phyloP scores from a whole-genome alignment of 2,888 invertebrate species.

The Eupithecia inturbata region DNA sequence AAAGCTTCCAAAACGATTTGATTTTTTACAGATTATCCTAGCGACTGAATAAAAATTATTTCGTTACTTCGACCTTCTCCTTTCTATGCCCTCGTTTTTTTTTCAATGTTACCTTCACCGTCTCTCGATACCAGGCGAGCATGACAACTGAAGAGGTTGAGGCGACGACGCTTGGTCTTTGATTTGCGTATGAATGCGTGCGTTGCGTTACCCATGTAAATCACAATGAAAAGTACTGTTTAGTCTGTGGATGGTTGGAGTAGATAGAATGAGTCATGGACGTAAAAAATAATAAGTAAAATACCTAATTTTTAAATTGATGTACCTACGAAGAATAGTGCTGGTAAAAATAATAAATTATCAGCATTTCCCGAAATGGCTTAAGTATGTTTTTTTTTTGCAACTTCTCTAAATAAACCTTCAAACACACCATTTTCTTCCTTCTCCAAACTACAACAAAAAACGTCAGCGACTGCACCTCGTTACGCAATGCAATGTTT shows the following conservation, averaged over 20 bases:
- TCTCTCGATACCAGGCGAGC: slow-evolving; percentile 45
- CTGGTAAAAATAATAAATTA: no score
- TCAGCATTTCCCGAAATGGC: no score
- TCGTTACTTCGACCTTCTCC: slow-evolving; percentile 1
- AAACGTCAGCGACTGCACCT: neutral
- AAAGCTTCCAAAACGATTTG: neutral
- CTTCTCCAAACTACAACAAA: neutral
- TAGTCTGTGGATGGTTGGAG: neutral
- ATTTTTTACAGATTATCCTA: neutral
- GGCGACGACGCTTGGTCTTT: neutral
- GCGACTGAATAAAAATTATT: neutral
- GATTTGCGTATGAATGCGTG: slow-evolving; percentile 1
- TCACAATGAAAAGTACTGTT: slow-evolving; percentile 8
- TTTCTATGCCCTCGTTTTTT: slow-evolving; percentile 37
- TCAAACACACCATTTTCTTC: neutral
- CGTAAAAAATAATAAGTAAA: neutral
- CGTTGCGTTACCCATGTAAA: slow-evolving; percentile 5
- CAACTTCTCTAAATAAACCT: neutral
- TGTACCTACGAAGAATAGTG: no score
- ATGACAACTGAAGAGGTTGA: slow-evolving; percentile 31
- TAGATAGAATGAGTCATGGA: neutral
- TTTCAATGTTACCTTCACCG: slow-evolving; percentile 44
- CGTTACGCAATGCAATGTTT: slow-evolving; percentile 1
- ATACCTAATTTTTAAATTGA: neutral
- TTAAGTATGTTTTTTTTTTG: no score